Conservation (phyloP, 2,888 invertebrate genomes). For the Metellina segmentata region DNA sequence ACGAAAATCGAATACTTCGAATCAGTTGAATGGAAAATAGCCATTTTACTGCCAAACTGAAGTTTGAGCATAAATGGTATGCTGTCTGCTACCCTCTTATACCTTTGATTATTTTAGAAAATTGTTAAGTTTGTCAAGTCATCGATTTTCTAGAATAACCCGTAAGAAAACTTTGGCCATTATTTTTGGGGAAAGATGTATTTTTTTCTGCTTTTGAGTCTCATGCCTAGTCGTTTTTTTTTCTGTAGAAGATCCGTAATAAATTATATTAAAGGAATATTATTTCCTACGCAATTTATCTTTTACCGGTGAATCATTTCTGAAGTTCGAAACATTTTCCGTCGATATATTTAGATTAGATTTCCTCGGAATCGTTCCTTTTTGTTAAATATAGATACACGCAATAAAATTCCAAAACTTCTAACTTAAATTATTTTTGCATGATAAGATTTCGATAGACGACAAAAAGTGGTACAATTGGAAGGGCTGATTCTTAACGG, state of each 20-base stretch:
- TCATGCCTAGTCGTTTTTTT: too few species aligned
- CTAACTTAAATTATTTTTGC: constrained; percentile 32
- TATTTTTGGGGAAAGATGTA: too few species aligned
- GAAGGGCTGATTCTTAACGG: neutral
- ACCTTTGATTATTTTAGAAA: neutral
- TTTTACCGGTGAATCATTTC: too few species aligned
- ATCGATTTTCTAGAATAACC: neutral
- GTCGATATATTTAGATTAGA: too few species aligned
- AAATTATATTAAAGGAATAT: too few species aligned
- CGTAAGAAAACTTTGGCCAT: neutral
- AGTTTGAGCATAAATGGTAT: constrained; percentile 13
- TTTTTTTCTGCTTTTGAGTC: too few species aligned
- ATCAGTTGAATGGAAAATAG: constrained; percentile 33
- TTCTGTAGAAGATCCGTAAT: too few species aligned
- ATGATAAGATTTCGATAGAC: neutral
- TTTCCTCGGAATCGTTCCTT: too few species aligned
- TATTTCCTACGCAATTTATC: too few species aligned
- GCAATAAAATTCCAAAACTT: neutral
- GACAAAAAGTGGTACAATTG: neutral
- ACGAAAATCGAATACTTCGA: neutral
- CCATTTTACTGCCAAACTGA: neutral
- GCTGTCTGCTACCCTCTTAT: neutral
- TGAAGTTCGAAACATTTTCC: too few species aligned
- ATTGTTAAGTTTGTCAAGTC: neutral
- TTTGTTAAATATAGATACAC: too few species aligned